Base-by-base conservation (phyloP, 2,888 invertebrate species). In the Drosophila niveifrons region DNA sequence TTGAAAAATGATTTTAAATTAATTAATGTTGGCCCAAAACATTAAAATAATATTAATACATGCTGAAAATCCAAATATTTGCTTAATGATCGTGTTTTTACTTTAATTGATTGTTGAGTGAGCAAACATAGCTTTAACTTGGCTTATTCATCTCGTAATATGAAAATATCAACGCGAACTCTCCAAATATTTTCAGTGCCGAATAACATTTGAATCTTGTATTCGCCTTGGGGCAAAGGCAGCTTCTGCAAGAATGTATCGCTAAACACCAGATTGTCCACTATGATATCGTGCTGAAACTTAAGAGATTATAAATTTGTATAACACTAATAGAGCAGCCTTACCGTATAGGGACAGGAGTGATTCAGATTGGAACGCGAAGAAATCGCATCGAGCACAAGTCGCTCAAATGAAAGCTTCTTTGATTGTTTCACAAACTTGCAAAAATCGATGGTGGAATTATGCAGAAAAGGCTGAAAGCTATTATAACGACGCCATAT, bases 161-260 rank as follows among this genome's bases (percentile, higher is more conserved):
- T 8, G 28, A 48, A 62, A 0, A 36, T 15, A 6, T 75, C 75
- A 1, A 67, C 17, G n/a, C 18, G 36, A 0, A 62, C 2, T 10
- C 18, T 39, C 78, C 62, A 78, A 0, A 39, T 10, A 4, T 68
- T 66, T 6, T 68, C 15, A 0, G 28, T n/a, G 0, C 31, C 63
- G 36, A 78, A 75, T 17, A 29, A 31, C 43, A 78, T 2, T 9
- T 68, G 43, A 2, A 75, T 6, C 28, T 71, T 78, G 18, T 72
- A 78, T 6, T 78, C 59, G 23, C 75, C 72, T 23, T 52, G 48
- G 2, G 77, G 77, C 48, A 78, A 13, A 0, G 78, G 78, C 36
- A 78, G 31, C 6, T n/a, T 36, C 13, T 39, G 18, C 2, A 78
- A 46, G 11, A 63, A 66, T 1, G 8, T 31, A 28, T 78, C 78